Evolutionary conservation across 2,888 invertebrate genomes (phyloP), one percentile per base, ranked within the genome.

Genomic region (Cylindroiulus punctatus): DNA sequence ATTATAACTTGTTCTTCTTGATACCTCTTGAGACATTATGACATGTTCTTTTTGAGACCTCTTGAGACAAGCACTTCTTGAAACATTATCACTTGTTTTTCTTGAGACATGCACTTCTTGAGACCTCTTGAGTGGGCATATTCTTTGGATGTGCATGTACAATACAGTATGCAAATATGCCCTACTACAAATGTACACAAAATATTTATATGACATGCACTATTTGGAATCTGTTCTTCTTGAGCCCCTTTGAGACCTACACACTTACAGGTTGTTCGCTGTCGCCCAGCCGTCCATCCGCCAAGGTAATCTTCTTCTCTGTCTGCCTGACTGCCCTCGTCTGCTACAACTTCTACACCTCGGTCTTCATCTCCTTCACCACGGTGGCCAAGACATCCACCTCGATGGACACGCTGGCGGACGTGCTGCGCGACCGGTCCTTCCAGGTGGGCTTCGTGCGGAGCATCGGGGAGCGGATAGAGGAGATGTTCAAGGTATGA

Each of bases 271-370:
- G 86, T 22, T 86, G 86, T 47, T n/a, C 36, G 19, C 7, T 86
- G 47, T n/a, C 36, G 12, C 86, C 86, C 7, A 40, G 5, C 10
- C 86, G 76, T 2, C 17, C 47, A 17, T 86, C 86, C 1, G 82
- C 82, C 32, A 8, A 52, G 4, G 76, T 86, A 17, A 82, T 86
- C 30, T 17, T 86, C 17, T 86, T 65, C 82, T 82, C 86, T 17
- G 30, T 83, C 17, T 86, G 86, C 86, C 30, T 86, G 12, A 30
- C 52, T 3, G 40, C 86, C 30, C 83, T 86, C 19, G 82, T 52
- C 44, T 22, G 40, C 65, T 86, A 86, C 82, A 86, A 86, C 44
- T 86, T 86, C 86, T 86, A 86, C 82, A 86, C 86, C 17, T 86
- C 86, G 32, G 86, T 86, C 42, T 86, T 86, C 44, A 86, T 86